Percentiles rank a stretch among this genome's conserved stretches.
Evolutionary conservation across 2,113 vertebrate species (phyloP).

Genomic region (Arizona elegans): DNA sequence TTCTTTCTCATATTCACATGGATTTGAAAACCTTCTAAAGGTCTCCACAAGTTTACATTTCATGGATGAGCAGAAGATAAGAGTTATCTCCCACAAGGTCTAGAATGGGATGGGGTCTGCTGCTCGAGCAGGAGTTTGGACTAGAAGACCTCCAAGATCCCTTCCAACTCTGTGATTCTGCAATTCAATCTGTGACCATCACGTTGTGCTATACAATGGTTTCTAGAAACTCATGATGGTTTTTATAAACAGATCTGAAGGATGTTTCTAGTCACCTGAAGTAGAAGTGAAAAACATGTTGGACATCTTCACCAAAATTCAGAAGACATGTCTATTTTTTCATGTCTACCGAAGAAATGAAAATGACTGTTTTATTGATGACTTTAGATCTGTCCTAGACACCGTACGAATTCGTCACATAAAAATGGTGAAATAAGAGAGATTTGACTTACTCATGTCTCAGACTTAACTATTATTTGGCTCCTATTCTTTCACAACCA

Average conservation of each 20-base stretch:
- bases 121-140: too few species aligned
- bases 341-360: neutral
- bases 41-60: neutral
- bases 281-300: neutral
- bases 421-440: neutral
- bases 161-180: too few species aligned
- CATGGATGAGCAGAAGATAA: neutral
- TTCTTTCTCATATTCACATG: neutral
- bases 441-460: neutral
- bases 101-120: too few species aligned
- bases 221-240: neutral
- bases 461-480: neutral
- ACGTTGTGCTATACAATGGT: neutral
- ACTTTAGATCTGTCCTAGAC: neutral
- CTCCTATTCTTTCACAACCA: neutral
- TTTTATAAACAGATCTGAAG: neutral
- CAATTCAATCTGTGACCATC: neutral
- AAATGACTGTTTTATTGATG: neutral
- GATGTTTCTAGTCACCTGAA: neutral
- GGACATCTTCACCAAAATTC: neutral
- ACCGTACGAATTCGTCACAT: neutral
- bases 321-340: neutral
- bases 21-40: neutral
- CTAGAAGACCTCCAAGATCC: too few species aligned
- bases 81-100: neutral